Evolutionary conservation across 2,113 vertebrate genomes (phyloP).

Genomic region (Ursus arctos): DNA sequence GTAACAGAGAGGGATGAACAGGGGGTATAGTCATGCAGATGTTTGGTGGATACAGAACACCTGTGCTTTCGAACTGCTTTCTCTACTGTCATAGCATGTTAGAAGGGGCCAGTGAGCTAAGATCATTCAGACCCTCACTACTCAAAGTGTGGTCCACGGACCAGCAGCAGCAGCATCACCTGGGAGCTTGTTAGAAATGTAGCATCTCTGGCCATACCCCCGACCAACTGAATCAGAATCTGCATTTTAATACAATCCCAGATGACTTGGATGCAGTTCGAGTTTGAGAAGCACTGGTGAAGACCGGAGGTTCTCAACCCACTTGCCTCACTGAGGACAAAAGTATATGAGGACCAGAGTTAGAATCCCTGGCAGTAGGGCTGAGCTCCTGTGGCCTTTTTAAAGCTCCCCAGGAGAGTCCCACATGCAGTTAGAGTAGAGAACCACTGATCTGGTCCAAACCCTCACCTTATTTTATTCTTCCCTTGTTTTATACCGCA

Average conservation of each 20-base stretch:
- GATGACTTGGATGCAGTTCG: background rate
- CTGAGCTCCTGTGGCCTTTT: background rate
- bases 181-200: background rate
- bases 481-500: background rate
- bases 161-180: background rate
- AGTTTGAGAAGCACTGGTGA: background rate
- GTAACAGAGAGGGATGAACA: background rate
- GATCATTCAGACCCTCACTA: background rate
- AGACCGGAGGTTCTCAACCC: background rate
- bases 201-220: background rate
- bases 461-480: background rate
- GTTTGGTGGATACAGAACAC: background rate
- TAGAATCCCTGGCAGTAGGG: background rate
- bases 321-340: background rate
- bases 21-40: background rate
- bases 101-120: background rate
- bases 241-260: background rate
- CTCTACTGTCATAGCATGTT: background rate
- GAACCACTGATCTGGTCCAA: background rate
- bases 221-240: background rate
- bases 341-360: background rate
- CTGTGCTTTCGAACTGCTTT: background rate
- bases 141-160: background rate
- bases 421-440: background rate
- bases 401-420: background rate